These are phyloP conservation scores for Apostichopus leukothele DNA, from an alignment of 53 echinoderm and acorn worm species.

Conservation along the genomic window DNA sequence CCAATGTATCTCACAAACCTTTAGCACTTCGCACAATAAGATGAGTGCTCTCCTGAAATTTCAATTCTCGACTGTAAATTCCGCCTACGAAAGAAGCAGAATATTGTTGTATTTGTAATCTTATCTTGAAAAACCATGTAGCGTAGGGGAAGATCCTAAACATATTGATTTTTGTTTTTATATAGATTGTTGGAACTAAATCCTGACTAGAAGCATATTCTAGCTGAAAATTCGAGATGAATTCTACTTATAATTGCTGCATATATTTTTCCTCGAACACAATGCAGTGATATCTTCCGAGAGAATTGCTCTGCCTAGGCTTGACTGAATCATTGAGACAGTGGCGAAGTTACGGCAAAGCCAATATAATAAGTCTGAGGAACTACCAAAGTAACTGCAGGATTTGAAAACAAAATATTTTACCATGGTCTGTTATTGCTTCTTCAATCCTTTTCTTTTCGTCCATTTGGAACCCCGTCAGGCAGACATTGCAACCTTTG, in stretches of 20 bases:
- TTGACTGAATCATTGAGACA: not conserved
- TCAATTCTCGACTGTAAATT: slow-evolving; percentile 81
- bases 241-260: too few relatives aligned
- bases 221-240: too few relatives aligned
- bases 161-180: too few relatives aligned
- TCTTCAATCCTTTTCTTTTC: slow-evolving; percentile 67
- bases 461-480: slow-evolving; percentile 77
- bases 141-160: too few relatives aligned
- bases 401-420: not conserved
- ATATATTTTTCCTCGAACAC: too few relatives aligned
- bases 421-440: slow-evolving; percentile 67
- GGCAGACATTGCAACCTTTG: slow-evolving; percentile 93
- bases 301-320: too few relatives aligned
- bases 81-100: slow-evolving; percentile 63
- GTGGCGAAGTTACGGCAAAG: too few relatives aligned
- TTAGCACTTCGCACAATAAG: slow-evolving; percentile 77
- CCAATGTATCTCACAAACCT: slow-evolving; percentile 50
- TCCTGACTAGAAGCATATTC: too few relatives aligned
- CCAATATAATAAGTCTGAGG: too few relatives aligned
- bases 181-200: too few relatives aligned
- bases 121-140: not conserved
- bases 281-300: too few relatives aligned
- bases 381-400: too few relatives aligned
- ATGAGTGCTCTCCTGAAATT: slow-evolving; percentile 90
- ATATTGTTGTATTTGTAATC: not conserved